These are phyloP conservation scores for Gnathonemus longibarbis DNA, from an alignment of 2,113 vertebrate species.

Conservation along the genomic window DNA sequence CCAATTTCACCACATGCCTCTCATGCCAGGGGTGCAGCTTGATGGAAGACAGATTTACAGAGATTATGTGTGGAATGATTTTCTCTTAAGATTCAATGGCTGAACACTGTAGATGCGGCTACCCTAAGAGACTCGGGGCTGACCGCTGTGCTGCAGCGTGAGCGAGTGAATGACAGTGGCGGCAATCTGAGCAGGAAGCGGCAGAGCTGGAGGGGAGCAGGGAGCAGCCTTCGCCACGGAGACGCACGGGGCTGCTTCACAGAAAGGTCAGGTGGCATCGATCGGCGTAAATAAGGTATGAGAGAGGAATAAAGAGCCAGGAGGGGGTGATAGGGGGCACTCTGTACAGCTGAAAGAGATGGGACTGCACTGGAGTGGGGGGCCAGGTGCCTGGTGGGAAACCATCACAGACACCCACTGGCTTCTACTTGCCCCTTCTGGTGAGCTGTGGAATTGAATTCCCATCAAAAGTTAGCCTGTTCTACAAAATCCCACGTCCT, in stretches of 20 bases:
- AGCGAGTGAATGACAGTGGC: not conserved
- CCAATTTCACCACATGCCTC: not conserved
- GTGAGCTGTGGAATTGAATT: not conserved
- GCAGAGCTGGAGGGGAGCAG: not conserved
- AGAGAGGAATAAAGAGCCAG: slow-evolving; percentile 28
- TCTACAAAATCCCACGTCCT: not conserved
- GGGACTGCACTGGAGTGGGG: not conserved
- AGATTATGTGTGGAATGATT: not conserved
- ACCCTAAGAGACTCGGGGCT: not conserved
- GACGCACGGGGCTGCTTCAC: not conserved
- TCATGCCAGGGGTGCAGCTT: not conserved
- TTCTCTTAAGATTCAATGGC: not conserved
- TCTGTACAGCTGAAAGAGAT: not conserved
- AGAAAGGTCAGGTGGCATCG: slow-evolving; percentile 31
- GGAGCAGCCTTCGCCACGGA: not conserved
- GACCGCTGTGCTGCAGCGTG: not conserved
- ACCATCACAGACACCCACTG: not conserved
- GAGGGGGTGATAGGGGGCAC: slow-evolving; percentile 17
- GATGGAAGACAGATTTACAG: not conserved
- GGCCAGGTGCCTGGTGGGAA: not conserved
- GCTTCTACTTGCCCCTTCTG: not conserved
- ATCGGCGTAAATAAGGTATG: slow-evolving; percentile 41
- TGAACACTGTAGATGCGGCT: not conserved
- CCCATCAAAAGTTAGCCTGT: not conserved
- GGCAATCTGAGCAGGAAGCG: not conserved